Evolutionary conservation across 2,888 invertebrate genomes (phyloP).

Genomic region (Cephonodes hylas): DNA sequence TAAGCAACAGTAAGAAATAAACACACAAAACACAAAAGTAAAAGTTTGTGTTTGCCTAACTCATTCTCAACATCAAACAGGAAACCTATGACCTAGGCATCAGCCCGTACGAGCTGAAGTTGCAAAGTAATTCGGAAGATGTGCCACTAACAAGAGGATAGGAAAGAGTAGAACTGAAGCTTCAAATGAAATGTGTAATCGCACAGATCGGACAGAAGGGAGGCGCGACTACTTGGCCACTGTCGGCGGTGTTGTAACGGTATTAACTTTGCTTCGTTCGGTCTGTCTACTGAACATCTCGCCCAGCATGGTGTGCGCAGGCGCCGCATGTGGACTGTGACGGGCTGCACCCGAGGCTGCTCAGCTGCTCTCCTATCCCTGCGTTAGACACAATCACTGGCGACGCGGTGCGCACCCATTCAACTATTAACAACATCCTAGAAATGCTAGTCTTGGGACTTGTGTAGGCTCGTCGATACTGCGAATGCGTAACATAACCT

Average conservation of each 20-base stretch:
- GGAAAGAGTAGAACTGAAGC: slow-evolving; percentile 64
- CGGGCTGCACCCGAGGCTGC: slow-evolving; percentile 68
- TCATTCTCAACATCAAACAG: slow-evolving; percentile 41
- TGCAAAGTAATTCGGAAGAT: slow-evolving; percentile 44
- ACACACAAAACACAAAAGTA: slow-evolving; percentile 1
- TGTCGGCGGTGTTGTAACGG: slow-evolving; percentile 74
- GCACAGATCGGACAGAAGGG: slow-evolving; percentile 78
- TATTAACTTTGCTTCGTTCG: slow-evolving; percentile 84
- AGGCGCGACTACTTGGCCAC: slow-evolving; percentile 79
- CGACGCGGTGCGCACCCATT: slow-evolving; percentile 55
- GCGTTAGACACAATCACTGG: slow-evolving; percentile 78
- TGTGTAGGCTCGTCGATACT: background rate
- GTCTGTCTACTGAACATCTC: slow-evolving; percentile 86
- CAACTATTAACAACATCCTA: slow-evolving; percentile 43
- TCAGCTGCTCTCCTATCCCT: slow-evolving; percentile 77
- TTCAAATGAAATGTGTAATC: slow-evolving; percentile 76
- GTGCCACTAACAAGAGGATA: slow-evolving; percentile 67
- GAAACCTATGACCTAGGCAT: slow-evolving; percentile 28
- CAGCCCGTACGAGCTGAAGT: slow-evolving; percentile 40
- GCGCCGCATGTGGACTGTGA: slow-evolving; percentile 85
- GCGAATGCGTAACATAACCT: background rate
- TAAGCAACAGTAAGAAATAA: slow-evolving; percentile 24
- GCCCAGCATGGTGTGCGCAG: slow-evolving; percentile 92
- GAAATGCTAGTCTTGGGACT: slow-evolving; percentile 3
- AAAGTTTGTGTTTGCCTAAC: slow-evolving; percentile 31